A percentile compares a stretch with the other conserved stretches of the same genome.
These are phyloP conservation scores for Allacma fusca DNA, from an alignment of 2,888 invertebrate genomes.

Conservation along the genomic window DNA sequence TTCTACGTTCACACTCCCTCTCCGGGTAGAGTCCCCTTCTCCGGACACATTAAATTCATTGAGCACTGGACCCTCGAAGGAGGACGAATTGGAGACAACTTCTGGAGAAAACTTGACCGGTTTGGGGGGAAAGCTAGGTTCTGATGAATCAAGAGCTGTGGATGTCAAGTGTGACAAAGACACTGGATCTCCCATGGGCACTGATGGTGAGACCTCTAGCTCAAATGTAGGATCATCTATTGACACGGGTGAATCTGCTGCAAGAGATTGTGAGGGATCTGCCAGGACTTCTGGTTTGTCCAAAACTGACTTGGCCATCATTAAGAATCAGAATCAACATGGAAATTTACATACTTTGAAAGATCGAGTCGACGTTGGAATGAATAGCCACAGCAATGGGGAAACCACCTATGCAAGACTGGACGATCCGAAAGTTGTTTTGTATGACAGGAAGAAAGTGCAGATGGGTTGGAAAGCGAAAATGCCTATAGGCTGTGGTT, in stretches of 20 bases:
- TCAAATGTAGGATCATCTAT: background rate
- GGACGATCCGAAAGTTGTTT: constrained; percentile 73
- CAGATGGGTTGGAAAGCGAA: constrained; percentile 82
- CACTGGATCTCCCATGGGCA: constrained; percentile 5
- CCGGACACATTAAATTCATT: background rate
- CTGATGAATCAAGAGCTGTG: background rate
- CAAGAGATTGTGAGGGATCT: background rate
- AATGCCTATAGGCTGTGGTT: constrained; percentile 85
- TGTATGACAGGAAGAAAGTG: constrained; percentile 82
- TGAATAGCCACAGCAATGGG: background rate
- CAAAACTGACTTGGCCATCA: constrained; percentile 5
- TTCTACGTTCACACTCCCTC: background rate
- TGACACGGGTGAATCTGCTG: background rate
- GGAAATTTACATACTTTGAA: background rate
- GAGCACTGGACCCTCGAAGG: background rate
- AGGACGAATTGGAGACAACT: background rate
- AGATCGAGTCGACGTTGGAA: constrained; percentile 1
- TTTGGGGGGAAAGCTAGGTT: background rate
- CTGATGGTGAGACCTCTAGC: background rate
- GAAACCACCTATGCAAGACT: constrained; percentile 17
- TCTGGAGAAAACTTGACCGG: background rate
- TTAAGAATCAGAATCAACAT: background rate
- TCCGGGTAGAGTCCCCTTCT: background rate
- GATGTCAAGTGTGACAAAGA: background rate
- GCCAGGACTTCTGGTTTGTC: constrained; percentile 1